These are phyloP conservation scores for Polypterus bichir DNA, from an alignment of 2,113 vertebrate species.

Conservation along the genomic window DNA sequence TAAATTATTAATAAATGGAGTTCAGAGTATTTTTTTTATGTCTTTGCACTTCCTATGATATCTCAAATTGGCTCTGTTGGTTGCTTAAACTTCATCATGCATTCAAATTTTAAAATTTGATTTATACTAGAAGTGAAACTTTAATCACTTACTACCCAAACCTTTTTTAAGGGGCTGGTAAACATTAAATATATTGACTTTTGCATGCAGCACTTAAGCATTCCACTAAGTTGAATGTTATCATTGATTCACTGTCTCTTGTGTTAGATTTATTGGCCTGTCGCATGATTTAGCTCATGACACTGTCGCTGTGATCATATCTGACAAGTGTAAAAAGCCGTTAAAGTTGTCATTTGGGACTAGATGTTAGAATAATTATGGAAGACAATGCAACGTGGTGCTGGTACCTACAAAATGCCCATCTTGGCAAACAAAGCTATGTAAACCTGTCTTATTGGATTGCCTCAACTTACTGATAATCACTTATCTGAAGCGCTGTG, in stretches of 20 bases:
- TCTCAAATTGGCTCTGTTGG: too few relatives aligned
- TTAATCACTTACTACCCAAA: too few relatives aligned
- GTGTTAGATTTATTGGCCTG: slow-evolving; percentile 3
- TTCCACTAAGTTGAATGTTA: not conserved
- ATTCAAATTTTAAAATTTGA: too few relatives aligned
- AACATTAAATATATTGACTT: not conserved
- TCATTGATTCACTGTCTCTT: slow-evolving; percentile 9
- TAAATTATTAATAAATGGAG: too few relatives aligned
- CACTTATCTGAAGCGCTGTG: too few relatives aligned
- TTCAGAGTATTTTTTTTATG: too few relatives aligned
- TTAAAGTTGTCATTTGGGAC: slow-evolving; percentile 16
- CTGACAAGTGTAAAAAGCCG: slow-evolving; percentile 26
- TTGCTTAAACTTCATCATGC: too few relatives aligned
- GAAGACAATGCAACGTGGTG: slow-evolving; percentile 9
- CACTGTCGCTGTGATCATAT: slow-evolving; percentile 22
- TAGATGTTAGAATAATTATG: slow-evolving; percentile 19
- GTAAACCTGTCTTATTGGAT: too few relatives aligned
- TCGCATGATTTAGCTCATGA: slow-evolving; percentile 8
- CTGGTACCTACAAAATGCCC: slow-evolving; percentile 4
- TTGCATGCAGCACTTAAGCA: not conserved
- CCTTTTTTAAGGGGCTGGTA: not conserved
- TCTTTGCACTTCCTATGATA: too few relatives aligned
- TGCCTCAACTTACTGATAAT: too few relatives aligned
- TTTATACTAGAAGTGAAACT: too few relatives aligned
- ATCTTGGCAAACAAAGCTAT: not conserved